These are phyloP conservation scores for Speoplatyrhinus poulsoni DNA, from an alignment of 2,113 vertebrate species.

Conservation along the genomic window DNA sequence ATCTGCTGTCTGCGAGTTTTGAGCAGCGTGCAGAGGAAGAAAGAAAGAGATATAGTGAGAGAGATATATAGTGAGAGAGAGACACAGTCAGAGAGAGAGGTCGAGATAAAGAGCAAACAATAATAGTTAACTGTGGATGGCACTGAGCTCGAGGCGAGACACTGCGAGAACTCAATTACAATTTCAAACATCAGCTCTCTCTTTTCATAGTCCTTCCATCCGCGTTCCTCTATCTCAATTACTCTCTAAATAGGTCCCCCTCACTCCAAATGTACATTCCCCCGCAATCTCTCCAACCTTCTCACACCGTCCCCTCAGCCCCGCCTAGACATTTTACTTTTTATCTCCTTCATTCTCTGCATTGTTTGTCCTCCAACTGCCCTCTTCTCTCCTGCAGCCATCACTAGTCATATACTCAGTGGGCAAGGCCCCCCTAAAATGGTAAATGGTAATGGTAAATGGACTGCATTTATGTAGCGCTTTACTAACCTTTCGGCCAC, in stretches of 20 bases:
- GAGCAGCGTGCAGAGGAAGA: conserved; percentile 11
- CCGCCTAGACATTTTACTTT: not conserved
- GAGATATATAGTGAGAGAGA: not conserved
- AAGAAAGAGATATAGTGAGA: conserved; percentile 15
- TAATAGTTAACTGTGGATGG: conserved; percentile 30
- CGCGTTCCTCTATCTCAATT: not conserved
- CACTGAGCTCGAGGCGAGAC: conserved; percentile 35
- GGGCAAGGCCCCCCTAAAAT: no score
- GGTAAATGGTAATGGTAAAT: no score
- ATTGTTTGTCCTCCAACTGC: not conserved
- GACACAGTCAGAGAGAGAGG: conserved; percentile 18
- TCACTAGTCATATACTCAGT: not conserved
- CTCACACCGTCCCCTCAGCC: not conserved
- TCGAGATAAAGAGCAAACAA: conserved; percentile 22
- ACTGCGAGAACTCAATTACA: conserved; percentile 15
- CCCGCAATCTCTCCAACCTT: conserved; percentile 12
- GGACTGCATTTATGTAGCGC: no score
- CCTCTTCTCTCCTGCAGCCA: not conserved
- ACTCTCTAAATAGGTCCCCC: conserved; percentile 21
- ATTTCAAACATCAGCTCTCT: conserved; percentile 1
- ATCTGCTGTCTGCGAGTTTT: not conserved
- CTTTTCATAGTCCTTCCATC: not conserved
- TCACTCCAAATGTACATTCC: conserved; percentile 11
- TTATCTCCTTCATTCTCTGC: not conserved
- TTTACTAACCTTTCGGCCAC: no score